A percentile compares a stretch with the other conserved stretches of the same genome.
Conservation (phyloP, 2,113 vertebrate species). For the Platichthys stellatus region DNA sequence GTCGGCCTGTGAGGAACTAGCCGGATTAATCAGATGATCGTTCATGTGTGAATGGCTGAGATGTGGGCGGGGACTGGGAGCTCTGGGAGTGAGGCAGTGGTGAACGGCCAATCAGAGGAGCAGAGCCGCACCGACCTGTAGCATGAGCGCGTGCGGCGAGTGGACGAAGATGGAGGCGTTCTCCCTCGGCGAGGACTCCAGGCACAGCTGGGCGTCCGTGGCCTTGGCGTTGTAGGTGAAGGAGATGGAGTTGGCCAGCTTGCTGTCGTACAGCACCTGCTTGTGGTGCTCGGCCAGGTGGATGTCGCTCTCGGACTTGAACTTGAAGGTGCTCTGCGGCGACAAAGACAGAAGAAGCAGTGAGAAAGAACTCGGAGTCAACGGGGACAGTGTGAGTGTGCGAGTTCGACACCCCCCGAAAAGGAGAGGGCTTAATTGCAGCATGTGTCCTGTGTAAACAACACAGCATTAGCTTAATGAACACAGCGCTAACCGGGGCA, state of each 20-base stretch:
- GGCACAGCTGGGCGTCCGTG: conserved; percentile 96
- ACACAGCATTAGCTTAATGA: conserved; percentile 76
- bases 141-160: conserved; percentile 97
- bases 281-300: conserved; percentile 99
- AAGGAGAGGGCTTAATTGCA: conserved; percentile 66
- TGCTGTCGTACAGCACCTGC: conserved; percentile 97
- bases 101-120: background rate
- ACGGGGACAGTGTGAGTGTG: conserved; percentile 10
- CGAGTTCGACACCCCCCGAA: conserved; percentile 49
- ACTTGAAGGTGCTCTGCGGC: conserved; percentile 97
- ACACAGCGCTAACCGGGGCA: conserved; percentile 65
- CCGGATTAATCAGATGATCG: conserved; percentile 26
- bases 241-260: conserved; percentile 96
- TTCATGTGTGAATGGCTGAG: conserved; percentile 10
- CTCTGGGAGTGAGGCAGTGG: background rate
- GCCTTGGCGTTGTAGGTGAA: conserved; percentile 99
- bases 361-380: background rate
- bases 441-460: conserved; percentile 66
- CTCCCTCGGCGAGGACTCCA: conserved; percentile 98
- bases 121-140: conserved; percentile 87
- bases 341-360: conserved; percentile 35
- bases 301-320: conserved; percentile 99
- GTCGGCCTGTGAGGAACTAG: conserved; percentile 22
- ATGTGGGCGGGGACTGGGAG: conserved; percentile 5
- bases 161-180: conserved; percentile 98